Evolutionary conservation across 2,113 vertebrate species (phyloP), one percentile per base, ranked within the genome.

Genomic region (Carassius gibelio): DNA sequence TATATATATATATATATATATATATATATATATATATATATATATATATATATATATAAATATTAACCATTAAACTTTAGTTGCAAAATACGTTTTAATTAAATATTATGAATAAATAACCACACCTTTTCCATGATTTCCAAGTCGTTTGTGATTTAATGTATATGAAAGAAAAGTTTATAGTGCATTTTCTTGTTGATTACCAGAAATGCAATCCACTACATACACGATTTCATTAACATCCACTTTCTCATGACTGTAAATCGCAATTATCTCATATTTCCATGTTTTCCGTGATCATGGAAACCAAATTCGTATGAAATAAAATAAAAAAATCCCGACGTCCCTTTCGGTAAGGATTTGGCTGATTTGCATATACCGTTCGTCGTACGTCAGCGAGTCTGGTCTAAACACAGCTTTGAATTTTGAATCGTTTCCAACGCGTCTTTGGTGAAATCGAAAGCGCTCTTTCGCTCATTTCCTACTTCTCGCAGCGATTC

Each of bases 401-500:
- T 42, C 7, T 45, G 9, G 8, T 38, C 19, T 71, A 72, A 72
- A 50, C 11, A 48, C 50, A 61, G n/a, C 5, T 8, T 62, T 61
- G 19, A 21, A 42, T 21, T 79, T 21, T 30, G 52, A 52, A 15
- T 38, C 11, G 79, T 59, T 83, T 84, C 26, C 34, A 77, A n/a
- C 77, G 62, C 17, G 30, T 19, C 66, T 50, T 14, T 50, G 61
- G 34, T 76, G 50, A 68, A 68, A 66, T 55, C 75, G 71, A 84
- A 66, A 66, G 59, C n/a, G 34, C 55, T 38, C 23, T 48, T 48
- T 48, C 45, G 9, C 45, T 89, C 86, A 88, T 90, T 84, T 74
- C 68, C 88, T 80, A 80, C 68, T 38, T 69, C 17, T 21, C 66
- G 34, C 17, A 30, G 15, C 30, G 85, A 90, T 92, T 92, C 92